phyloP scores from a whole-genome alignment of 1,140 invertebrate species.

The Tetragnatha versicolor region DNA sequence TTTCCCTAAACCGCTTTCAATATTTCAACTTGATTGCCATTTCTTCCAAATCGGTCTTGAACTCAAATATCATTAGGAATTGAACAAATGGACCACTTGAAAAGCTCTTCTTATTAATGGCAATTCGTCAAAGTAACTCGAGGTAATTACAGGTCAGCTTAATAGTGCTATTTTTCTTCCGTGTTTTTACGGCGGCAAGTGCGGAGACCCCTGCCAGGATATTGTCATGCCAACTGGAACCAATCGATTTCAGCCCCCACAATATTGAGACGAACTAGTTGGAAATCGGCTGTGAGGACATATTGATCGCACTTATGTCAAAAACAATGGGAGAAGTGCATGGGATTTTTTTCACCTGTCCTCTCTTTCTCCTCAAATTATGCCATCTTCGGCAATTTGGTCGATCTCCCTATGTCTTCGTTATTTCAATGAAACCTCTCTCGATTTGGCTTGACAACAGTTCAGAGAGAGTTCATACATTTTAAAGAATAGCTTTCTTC shows the following conservation, averaged over 20 bases:
- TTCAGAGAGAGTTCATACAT: too few relatives aligned
- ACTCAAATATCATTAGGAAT: not conserved
- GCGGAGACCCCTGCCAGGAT: not conserved
- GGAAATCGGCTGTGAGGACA: conserved; percentile 2
- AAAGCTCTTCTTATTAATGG: conserved; percentile 41
- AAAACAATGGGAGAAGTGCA: conserved; percentile 39
- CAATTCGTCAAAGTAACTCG: conserved; percentile 27
- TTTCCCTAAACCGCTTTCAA: too few relatives aligned
- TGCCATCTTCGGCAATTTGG: not conserved
- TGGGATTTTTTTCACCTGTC: conserved; percentile 52
- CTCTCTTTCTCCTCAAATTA: not conserved
- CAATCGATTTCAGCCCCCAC: conserved; percentile 38
- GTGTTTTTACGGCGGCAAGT: conserved; percentile 34
- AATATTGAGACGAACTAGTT: conserved; percentile 41
- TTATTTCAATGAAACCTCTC: too few relatives aligned
- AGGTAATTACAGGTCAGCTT: conserved; percentile 42
- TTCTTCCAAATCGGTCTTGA: too few relatives aligned
- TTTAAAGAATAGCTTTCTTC: too few relatives aligned
- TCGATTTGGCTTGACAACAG: too few relatives aligned
- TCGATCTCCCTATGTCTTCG: too few relatives aligned
- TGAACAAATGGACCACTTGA: conserved; percentile 3
- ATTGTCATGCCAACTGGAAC: conserved; percentile 40
- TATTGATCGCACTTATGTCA: conserved; percentile 49
- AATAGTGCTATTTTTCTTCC: conserved; percentile 18
- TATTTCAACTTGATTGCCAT: too few relatives aligned